Conservation (phyloP, 2,888 invertebrate genomes). For the Caenorhabditis wallacei region DNA sequence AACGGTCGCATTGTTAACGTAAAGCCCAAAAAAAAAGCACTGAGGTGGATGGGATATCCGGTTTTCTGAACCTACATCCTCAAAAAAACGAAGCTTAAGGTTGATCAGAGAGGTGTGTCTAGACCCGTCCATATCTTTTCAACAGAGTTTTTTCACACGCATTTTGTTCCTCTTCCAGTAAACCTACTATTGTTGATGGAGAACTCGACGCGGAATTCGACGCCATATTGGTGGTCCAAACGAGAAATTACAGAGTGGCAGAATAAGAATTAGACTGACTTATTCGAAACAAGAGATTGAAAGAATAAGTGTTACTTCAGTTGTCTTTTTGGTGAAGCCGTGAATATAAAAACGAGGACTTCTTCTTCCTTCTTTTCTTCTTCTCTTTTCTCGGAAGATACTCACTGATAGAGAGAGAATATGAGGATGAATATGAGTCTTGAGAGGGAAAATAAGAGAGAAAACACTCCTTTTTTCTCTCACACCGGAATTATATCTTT, state of each 20-base stretch:
- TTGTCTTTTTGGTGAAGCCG: slow-evolving; percentile 30
- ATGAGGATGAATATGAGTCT: slow-evolving; percentile 58
- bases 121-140: slow-evolving; percentile 20
- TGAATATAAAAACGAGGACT: slow-evolving; percentile 42
- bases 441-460: slow-evolving; percentile 38
- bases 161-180: slow-evolving; percentile 32
- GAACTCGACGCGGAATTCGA: slow-evolving; percentile 40
- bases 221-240: slow-evolving; percentile 40
- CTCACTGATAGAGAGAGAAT: slow-evolving; percentile 52
- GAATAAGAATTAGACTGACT: slow-evolving; percentile 41
- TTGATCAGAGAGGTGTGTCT: slow-evolving; percentile 33
- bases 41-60: slow-evolving; percentile 30
- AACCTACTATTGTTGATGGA: slow-evolving; percentile 61
- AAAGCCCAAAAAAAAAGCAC: slow-evolving; percentile 17
- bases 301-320: slow-evolving; percentile 31
- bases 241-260: slow-evolving; percentile 15
- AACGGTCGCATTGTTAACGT: slow-evolving; percentile 14
- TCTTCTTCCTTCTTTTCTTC: slow-evolving; percentile 33
- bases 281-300: slow-evolving; percentile 18
- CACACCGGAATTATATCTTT: slow-evolving; percentile 65
- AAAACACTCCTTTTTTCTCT: slow-evolving; percentile 57
- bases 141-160: slow-evolving; percentile 48
- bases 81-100: slow-evolving; percentile 1
- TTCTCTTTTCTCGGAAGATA: slow-evolving; percentile 41
- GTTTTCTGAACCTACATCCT: slow-evolving; percentile 29